Evolutionary conservation across 2,113 vertebrate genomes (phyloP).

Genomic region (Murina feae): DNA sequence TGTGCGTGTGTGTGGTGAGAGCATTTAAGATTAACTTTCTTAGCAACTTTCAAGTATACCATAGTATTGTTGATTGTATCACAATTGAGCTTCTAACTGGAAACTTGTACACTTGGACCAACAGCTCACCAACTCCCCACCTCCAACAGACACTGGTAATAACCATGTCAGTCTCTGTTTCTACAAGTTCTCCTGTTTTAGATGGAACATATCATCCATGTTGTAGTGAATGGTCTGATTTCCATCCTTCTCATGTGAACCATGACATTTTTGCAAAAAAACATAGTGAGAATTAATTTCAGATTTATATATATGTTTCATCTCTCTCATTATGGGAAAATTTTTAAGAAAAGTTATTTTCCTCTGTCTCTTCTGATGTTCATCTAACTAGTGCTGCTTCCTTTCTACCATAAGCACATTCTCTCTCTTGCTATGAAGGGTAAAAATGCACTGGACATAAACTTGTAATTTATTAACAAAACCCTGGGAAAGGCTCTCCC

Average conservation of each 20-base stretch:
- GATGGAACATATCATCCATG: neutral
- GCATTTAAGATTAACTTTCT: neutral
- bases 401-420: neutral
- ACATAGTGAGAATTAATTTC: neutral
- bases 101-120: neutral
- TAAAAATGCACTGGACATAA: neutral
- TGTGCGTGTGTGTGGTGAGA: neutral
- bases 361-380: neutral
- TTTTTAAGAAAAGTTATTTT: neutral
- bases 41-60: neutral
- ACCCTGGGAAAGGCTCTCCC: neutral
- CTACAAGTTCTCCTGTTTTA: neutral
- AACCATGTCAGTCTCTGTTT: neutral
- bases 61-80: neutral
- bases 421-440: neutral
- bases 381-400: neutral
- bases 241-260: neutral
- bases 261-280: neutral
- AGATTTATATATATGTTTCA: neutral
- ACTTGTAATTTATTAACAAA: neutral
- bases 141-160: neutral
- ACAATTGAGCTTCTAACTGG: neutral
- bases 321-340: neutral
- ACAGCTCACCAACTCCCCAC: fast-evolving
- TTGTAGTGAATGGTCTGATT: neutral